These are phyloP conservation scores for Pristionchus entomophagus DNA, from an alignment of 2,888 invertebrate genomes.

Conservation along the genomic window DNA sequence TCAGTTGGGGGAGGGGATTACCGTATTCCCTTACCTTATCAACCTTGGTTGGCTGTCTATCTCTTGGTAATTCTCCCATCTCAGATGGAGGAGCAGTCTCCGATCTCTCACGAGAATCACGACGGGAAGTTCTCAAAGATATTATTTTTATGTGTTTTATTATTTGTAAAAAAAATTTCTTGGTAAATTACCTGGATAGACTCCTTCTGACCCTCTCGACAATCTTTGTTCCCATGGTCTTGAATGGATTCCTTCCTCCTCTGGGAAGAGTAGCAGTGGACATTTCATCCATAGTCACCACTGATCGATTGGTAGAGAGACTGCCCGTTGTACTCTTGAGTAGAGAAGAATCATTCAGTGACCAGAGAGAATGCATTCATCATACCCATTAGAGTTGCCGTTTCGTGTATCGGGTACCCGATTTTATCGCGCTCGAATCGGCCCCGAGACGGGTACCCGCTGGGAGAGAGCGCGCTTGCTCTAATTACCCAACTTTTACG, in stretches of 20 bases:
- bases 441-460: too few species aligned
- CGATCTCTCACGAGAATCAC: slow-evolving; percentile 28
- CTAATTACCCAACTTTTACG: too few species aligned
- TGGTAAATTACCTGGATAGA: slow-evolving; percentile 41
- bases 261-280: slow-evolving; percentile 57
- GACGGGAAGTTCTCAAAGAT: slow-evolving; percentile 16
- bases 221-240: slow-evolving; percentile 63
- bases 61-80: slow-evolving; percentile 38
- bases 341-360: background rate
- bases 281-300: slow-evolving; percentile 45
- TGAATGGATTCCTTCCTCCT: slow-evolving; percentile 68
- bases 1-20: background rate
- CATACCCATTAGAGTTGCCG: too few species aligned
- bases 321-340: slow-evolving; percentile 43
- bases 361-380: too few species aligned
- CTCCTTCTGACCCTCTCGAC: slow-evolving; percentile 64
- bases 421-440: too few species aligned
- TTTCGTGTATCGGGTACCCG: too few species aligned
- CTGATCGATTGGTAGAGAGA: slow-evolving; percentile 39
- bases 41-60: slow-evolving; percentile 17
- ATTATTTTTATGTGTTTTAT: background rate
- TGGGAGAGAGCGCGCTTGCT: too few species aligned
- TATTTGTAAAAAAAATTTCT: background rate
- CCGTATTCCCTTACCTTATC: slow-evolving; percentile 35
- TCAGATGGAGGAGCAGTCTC: slow-evolving; percentile 45